Evolutionary conservation across 2,113 vertebrate species (phyloP).

Genomic region (Ammodytes marinus): DNA sequence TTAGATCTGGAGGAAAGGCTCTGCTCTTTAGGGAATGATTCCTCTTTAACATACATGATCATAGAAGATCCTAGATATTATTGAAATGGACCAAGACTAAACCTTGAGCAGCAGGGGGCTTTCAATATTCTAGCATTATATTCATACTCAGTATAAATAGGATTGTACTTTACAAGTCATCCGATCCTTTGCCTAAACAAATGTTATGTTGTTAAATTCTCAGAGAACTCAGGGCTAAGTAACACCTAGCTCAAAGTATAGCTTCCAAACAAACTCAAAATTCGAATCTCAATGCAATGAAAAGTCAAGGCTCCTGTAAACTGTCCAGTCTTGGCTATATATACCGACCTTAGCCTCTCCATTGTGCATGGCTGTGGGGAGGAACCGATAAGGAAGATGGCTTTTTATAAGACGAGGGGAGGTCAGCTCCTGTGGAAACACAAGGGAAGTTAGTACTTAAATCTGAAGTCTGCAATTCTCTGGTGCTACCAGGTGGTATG

Average conservation of each 20-base stretch:
- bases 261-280: not conserved
- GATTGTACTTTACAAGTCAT: not conserved
- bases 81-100: no score
- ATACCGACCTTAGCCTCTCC: constrained; percentile 94
- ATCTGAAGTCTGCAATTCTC: not conserved
- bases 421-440: constrained; percentile 89
- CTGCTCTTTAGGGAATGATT: no score
- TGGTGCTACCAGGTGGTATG: no score
- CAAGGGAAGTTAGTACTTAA: not conserved
- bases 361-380: constrained; percentile 94
- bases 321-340: not conserved
- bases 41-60: no score
- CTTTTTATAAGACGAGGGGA: constrained; percentile 98
- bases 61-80: no score
- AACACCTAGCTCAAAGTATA: not conserved
- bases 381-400: constrained; percentile 95
- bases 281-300: not conserved
- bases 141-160: no score
- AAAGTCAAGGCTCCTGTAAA: not conserved
- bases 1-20: no score
- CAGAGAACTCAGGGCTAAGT: not conserved
- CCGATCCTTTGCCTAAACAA: not conserved
- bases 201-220: not conserved
- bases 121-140: no score
- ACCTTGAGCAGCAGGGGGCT: no score